phyloP scores from a whole-genome alignment of 2,113 vertebrate genomes.

The Gavialis gangeticus region DNA sequence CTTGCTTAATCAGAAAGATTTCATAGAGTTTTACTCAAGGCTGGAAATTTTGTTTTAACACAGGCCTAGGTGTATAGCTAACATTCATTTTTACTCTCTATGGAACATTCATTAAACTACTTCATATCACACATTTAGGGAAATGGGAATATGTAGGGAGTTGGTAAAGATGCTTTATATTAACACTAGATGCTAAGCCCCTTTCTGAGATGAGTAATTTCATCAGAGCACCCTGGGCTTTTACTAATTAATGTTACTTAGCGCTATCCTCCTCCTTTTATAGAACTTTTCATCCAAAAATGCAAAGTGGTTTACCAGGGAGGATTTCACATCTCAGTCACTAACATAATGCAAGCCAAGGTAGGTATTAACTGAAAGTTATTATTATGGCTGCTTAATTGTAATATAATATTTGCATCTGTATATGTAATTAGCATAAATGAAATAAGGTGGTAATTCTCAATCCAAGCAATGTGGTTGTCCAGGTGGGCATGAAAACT shows the following conservation, averaged over 20 bases:
- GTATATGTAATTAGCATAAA: rapidly evolving
- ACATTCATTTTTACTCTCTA: constrained; percentile 26
- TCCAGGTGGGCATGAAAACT: neutral
- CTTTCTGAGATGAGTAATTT: neutral
- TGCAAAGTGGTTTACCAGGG: neutral
- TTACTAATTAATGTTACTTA: constrained; percentile 33
- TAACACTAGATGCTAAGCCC: neutral
- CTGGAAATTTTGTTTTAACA: neutral
- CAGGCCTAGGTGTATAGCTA: neutral
- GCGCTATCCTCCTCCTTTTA: neutral
- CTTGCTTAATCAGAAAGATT: neutral
- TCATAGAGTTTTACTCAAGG: neutral
- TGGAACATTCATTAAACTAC: constrained; percentile 20
- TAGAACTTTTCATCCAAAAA: constrained; percentile 16
- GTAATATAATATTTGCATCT: neutral
- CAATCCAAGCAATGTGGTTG: neutral
- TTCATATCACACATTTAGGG: constrained; percentile 27
- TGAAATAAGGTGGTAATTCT: neutral
- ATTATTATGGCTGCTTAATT: neutral
- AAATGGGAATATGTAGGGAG: constrained; percentile 41
- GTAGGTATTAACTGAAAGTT: neutral
- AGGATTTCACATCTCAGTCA: neutral
- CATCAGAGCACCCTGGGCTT: constrained; percentile 29
- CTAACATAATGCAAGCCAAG: neutral
- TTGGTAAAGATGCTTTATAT: constrained; percentile 15